These are phyloP conservation scores for Ornithoptera alexandrae DNA, from an alignment of 2,888 invertebrate genomes.

Conservation along the genomic window DNA sequence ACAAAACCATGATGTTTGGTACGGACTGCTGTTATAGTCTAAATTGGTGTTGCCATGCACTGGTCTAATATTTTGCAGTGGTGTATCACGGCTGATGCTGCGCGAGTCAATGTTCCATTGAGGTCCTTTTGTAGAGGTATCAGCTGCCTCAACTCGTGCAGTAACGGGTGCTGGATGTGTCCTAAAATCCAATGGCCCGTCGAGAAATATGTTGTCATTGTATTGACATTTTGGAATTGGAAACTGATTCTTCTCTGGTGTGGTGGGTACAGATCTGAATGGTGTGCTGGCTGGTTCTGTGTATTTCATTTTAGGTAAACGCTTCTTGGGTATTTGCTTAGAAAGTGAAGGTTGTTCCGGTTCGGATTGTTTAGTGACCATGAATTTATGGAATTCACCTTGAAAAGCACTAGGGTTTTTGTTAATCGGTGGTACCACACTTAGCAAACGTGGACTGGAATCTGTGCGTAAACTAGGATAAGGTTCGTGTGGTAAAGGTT, in stretches of 20 bases:
- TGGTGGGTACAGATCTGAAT: constrained; percentile 4
- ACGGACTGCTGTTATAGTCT: constrained; percentile 62
- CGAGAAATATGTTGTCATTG: constrained; percentile 65
- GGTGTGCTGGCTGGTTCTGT: constrained; percentile 39
- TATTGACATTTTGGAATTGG: constrained; percentile 64
- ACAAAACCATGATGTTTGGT: constrained; percentile 63
- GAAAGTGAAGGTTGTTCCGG: constrained; percentile 1
- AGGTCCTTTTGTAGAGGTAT: constrained; percentile 33
- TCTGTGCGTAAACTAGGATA: constrained; percentile 42
- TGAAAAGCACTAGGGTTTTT: constrained; percentile 70
- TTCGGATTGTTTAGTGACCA: constrained; percentile 39
- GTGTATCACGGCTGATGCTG: constrained; percentile 40
- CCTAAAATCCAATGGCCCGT: constrained; percentile 57
- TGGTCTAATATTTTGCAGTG: constrained; percentile 40
- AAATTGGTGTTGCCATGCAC: constrained; percentile 52
- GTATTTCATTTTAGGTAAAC: constrained; percentile 34
- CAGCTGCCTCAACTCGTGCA: not conserved
- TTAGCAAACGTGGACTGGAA: constrained; percentile 47
- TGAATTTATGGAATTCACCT: constrained; percentile 68
- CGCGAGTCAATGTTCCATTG: constrained; percentile 50
- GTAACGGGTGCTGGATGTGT: constrained; percentile 35
- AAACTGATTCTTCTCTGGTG: constrained; percentile 41
- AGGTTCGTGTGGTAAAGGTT: constrained; percentile 30
- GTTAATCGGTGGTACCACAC: constrained; percentile 54
- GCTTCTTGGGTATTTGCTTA: constrained; percentile 28